Percentiles rank a stretch among this genome's conserved stretches.
Evolutionary conservation across 2,113 vertebrate genomes (phyloP).

Genomic region (Trochalopteron elliotii): DNA sequence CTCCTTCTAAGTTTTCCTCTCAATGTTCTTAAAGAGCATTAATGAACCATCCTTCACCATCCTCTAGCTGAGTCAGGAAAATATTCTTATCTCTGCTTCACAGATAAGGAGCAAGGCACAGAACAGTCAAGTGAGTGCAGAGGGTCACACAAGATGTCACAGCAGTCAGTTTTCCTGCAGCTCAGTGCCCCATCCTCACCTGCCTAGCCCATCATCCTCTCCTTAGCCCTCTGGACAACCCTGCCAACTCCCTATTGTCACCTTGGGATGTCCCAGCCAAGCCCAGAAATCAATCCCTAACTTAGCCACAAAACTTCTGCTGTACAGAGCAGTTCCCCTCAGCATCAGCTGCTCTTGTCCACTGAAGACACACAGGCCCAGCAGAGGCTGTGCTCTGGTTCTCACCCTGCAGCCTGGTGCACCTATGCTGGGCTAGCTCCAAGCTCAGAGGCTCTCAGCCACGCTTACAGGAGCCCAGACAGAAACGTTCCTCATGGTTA

Average conservation of each 20-base stretch:
- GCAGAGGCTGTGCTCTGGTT: neutral
- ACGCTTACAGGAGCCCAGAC: neutral
- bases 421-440: neutral
- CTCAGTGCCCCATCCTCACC: neutral
- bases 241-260: neutral
- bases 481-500: neutral
- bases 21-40: neutral
- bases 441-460: neutral
- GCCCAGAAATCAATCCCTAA: neutral
- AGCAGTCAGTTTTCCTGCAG: neutral
- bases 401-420: neutral
- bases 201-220: neutral
- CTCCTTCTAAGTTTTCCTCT: neutral
- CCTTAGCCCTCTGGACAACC: neutral
- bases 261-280: neutral
- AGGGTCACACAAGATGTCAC: fast-evolving
- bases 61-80: neutral
- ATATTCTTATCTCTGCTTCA: neutral
- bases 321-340: neutral
- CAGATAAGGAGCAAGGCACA: neutral
- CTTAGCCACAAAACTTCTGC: neutral
- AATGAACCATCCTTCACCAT: neutral
- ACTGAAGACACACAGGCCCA: fast-evolving
- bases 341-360: neutral
- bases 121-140: neutral